Base-by-base conservation (phyloP, 2,888 invertebrate species). In the Harmothoe impar region DNA sequence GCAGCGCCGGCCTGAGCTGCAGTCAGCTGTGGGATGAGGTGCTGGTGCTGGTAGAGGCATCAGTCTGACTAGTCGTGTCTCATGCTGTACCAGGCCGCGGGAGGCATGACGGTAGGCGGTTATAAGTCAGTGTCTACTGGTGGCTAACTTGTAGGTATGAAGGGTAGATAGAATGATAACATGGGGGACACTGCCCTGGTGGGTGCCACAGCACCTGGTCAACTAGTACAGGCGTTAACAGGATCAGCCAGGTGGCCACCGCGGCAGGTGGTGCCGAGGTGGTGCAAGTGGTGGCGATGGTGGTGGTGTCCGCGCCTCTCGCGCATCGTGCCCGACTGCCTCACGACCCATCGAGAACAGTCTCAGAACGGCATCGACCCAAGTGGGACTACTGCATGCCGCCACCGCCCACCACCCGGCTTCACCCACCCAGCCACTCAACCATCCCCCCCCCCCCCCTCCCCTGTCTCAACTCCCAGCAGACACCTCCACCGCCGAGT, bases 291-390 rank as follows among this genome's bases (percentile, higher is more conserved):
- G 20, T n/a, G 68, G 68, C 68, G 17, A 68, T 5, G 68, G 68
- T 17, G 54, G 54, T 52, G 54, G 54, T 52, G 54, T 52, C 54
- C 17, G 54, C 54, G 68, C 29, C 29, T 72, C 5, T 25, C 29
- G 29, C 29, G 72, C 29, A 72, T 29, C 72, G 29, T 29, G 29
- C 3, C 62, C 72, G 72, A 72, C 62, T n/a, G 62, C 23, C 54
- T 62, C 62, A 62, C 20, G 7, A 62, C 5, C n/a, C 5, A 29
- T 15, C 29, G 3, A 72, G 29, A 72, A 72, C 15, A 72, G 72
- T 72, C 72, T 72, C 17, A 72, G 72, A 29, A 72, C 31, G 72
- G 72, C 25, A 72, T 29, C 29, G 72, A 72, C 72, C 72, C 25
- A 29, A 29, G 29, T 29, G 72, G 25, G 23, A n/a, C 62, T 15